Evolutionary conservation across 1,140 invertebrate genomes (phyloP).

Genomic region (Ruditapes philippinarum): DNA sequence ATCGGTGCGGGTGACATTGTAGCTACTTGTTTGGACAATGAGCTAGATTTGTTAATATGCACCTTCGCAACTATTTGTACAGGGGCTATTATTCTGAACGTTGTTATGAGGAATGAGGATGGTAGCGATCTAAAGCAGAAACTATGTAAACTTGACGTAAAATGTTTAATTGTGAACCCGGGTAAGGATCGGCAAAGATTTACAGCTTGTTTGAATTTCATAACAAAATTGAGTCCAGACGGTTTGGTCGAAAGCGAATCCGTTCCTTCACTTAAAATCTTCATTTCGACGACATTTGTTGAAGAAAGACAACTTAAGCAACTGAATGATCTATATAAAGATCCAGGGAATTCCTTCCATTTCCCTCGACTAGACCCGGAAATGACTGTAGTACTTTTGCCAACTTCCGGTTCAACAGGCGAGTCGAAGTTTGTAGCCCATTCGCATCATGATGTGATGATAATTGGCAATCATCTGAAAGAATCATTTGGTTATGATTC

Average conservation of each 20-base stretch:
- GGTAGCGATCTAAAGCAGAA: neutral
- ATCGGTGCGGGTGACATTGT: slow-evolving; percentile 12
- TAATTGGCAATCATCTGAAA: slow-evolving; percentile 9
- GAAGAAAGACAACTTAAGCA: neutral
- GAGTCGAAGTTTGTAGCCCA: slow-evolving; percentile 23
- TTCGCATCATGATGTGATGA: neutral
- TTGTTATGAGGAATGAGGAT: neutral
- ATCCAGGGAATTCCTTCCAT: neutral
- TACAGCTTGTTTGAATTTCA: neutral
- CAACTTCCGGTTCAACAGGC: slow-evolving; percentile 40
- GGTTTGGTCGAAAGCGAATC: neutral
- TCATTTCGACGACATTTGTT: neutral
- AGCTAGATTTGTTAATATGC: neutral
- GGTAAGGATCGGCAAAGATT: neutral
- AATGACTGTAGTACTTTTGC: neutral
- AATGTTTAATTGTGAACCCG: neutral
- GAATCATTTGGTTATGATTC: neutral
- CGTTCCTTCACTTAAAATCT: neutral
- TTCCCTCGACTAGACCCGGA: slow-evolving; percentile 34
- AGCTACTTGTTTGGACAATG: slow-evolving; percentile 12
- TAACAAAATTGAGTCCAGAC: neutral
- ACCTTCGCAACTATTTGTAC: slow-evolving; percentile 1
- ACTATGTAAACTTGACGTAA: neutral
- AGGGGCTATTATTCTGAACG: neutral
- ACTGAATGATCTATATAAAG: neutral